phyloP scores from a whole-genome alignment of 2,797 vertebrate species.

The Premnoplex brunnescens region DNA sequence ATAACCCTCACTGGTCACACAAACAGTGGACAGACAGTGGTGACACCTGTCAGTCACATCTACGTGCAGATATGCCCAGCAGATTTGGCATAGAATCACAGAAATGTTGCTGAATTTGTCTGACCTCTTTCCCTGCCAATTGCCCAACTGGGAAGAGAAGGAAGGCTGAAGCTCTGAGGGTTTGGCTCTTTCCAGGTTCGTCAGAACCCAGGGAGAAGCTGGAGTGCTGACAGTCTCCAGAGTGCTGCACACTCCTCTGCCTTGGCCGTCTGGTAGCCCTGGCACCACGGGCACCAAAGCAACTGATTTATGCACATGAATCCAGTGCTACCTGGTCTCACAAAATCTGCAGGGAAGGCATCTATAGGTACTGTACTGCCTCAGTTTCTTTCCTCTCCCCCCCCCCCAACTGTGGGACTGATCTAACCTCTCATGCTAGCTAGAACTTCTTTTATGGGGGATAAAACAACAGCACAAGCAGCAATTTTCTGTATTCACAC shows the following conservation, averaged over 20 bases:
- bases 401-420: not conserved
- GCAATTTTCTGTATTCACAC: not conserved
- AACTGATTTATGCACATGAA: not conserved
- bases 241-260: not conserved
- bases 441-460: not conserved
- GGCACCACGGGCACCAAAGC: not conserved
- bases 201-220: not conserved
- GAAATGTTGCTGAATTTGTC: not conserved
- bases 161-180: not conserved
- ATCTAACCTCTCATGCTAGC: not conserved
- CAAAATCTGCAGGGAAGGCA: not conserved
- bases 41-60: not conserved
- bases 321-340: not conserved
- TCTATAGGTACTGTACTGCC: not conserved
- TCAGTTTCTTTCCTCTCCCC: not conserved
- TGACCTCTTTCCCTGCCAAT: not conserved
- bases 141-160: not conserved
- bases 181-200: not conserved
- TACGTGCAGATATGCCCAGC: not conserved
- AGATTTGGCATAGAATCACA: not conserved
- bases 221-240: not conserved
- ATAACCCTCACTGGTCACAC: not conserved
- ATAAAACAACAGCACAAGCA: not conserved
- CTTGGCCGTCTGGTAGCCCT: not conserved
- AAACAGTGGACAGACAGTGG: fast-evolving